Evolutionary conservation across 2,888 invertebrate genomes (phyloP).

Genomic region (Tetragonisca angustula): DNA sequence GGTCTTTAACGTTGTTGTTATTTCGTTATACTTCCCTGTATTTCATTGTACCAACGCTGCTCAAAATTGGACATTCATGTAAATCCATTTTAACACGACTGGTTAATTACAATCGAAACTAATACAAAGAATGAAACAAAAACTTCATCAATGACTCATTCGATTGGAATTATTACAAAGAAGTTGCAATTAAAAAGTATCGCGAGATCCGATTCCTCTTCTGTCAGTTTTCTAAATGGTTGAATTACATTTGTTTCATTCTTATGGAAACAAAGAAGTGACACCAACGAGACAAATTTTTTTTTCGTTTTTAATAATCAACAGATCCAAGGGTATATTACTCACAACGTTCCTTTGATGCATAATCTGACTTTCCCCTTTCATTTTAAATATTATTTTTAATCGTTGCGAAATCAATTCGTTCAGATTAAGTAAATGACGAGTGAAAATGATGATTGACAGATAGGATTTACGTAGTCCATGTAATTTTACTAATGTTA

Average conservation of each 20-base stretch:
- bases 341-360: too few species aligned
- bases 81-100: background rate
- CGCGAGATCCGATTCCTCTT: background rate
- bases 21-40: background rate
- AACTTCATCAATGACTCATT: background rate
- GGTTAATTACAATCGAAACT: background rate
- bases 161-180: background rate
- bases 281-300: too few species aligned
- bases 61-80: background rate
- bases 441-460: background rate
- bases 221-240: background rate
- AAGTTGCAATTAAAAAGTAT: background rate
- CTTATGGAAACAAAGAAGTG: too few species aligned
- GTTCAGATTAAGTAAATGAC: too few species aligned
- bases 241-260: background rate
- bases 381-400: too few species aligned
- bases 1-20: background rate
- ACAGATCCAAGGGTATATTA: background rate
- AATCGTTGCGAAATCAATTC: too few species aligned
- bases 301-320: too few species aligned
- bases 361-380: too few species aligned
- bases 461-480: background rate
- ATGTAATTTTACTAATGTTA: background rate
- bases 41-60: background rate
- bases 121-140: background rate